A percentile compares a stretch with the other conserved stretches of the same genome.
phyloP scores from a whole-genome alignment of 2,113 vertebrate species.

The Chitala chitala region DNA sequence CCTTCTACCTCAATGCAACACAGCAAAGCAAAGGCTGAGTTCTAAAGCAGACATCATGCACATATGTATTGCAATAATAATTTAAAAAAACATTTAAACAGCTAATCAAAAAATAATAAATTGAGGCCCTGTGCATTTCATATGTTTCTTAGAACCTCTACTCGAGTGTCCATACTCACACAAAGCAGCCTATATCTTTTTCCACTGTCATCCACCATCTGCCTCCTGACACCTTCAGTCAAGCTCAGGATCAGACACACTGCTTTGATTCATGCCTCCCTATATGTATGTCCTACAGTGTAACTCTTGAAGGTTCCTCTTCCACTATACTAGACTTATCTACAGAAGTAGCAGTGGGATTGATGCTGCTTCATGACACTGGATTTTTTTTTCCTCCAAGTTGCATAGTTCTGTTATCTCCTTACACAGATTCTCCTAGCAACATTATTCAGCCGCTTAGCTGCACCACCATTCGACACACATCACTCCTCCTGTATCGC shows the following conservation, averaged over 20 bases:
- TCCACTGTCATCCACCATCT: neutral
- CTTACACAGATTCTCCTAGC: neutral
- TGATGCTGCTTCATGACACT: conserved; percentile 8
- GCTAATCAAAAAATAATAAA: too few relatives aligned
- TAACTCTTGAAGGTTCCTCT: neutral
- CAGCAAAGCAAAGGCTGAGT: neutral
- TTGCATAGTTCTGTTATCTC: neutral
- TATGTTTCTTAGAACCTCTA: neutral
- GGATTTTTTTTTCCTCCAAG: too few relatives aligned
- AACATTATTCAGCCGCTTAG: neutral
- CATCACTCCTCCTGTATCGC: too few relatives aligned
- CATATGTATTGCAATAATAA: too few relatives aligned
- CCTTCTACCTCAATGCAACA: neutral
- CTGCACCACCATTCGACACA: too few relatives aligned
- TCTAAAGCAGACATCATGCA: neutral
- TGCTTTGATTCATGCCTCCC: neutral
- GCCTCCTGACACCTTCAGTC: neutral
- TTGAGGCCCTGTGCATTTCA: neutral
- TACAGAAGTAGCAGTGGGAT: neutral
- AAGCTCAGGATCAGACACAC: neutral
- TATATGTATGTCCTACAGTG: neutral
- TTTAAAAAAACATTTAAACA: too few relatives aligned
- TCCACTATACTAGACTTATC: neutral
- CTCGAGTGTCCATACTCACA: neutral
- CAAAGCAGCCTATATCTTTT: neutral